These are phyloP conservation scores for Pseudococcus viburni DNA, from an alignment of 2,888 invertebrate species.

Conservation along the genomic window DNA sequence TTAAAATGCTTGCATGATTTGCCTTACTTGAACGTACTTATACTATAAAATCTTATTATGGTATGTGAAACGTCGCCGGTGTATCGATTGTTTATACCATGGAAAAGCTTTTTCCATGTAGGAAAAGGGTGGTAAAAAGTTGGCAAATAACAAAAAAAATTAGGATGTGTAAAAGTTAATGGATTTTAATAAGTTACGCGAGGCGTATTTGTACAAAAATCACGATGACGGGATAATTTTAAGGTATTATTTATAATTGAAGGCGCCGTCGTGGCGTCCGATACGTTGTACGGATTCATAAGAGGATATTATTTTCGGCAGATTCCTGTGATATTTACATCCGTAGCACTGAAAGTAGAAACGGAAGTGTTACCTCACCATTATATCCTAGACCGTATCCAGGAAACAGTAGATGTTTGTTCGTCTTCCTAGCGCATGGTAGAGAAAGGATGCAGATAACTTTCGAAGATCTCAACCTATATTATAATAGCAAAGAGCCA, in stretches of 20 bases:
- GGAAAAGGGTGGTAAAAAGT: background rate
- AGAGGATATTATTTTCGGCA: conserved; percentile 56
- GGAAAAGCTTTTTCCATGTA: background rate
- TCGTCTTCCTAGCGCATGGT: conserved; percentile 89
- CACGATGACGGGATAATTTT: background rate
- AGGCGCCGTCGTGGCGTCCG: background rate
- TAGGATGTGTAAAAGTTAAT: background rate
- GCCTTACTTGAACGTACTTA: background rate
- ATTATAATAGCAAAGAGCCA: conserved; percentile 77
- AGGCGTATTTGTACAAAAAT: background rate
- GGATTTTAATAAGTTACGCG: background rate
- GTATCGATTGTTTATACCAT: conserved; percentile 8
- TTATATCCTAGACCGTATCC: conserved; percentile 89
- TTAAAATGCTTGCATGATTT: conserved; percentile 38
- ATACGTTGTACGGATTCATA: background rate
- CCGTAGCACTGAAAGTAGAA: conserved; percentile 84
- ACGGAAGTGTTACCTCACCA: conserved; percentile 88
- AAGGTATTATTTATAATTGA: conserved; percentile 7
- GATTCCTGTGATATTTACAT: conserved; percentile 80
- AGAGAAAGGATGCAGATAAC: conserved; percentile 88
- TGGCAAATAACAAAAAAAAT: background rate
- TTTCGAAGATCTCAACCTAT: conserved; percentile 88
- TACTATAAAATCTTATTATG: background rate
- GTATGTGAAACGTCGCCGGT: background rate
- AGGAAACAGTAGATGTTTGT: conserved; percentile 85